Evolutionary conservation across 2,888 invertebrate genomes (phyloP).

Genomic region (Pristionchus mayeri): DNA sequence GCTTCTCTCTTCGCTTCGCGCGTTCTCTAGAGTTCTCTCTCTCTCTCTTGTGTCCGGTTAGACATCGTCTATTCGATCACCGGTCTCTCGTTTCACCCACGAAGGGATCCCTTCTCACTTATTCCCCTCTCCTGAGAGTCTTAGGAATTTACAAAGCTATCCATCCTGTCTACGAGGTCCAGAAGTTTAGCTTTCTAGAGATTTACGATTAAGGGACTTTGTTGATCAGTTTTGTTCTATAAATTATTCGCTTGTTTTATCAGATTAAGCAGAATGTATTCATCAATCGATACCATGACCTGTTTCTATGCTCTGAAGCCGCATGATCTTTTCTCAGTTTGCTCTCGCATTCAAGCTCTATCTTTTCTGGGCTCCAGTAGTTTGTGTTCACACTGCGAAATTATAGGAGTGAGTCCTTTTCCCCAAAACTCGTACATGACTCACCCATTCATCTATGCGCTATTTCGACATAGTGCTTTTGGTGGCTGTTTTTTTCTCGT

Average conservation of each 20-base stretch:
- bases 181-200: neutral
- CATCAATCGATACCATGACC: neutral
- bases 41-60: neutral
- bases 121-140: neutral
- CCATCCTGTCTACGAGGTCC: neutral
- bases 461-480: slow-evolving; percentile 16
- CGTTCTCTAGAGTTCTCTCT: no score
- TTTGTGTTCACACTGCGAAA: neutral
- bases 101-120: neutral
- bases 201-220: neutral
- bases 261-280: neutral
- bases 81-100: slow-evolving; percentile 41
- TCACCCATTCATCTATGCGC: neutral
- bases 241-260: neutral
- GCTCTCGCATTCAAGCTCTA: slow-evolving; percentile 3
- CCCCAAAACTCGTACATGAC: neutral
- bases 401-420: neutral
- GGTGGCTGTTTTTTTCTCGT: neutral
- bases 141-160: neutral
- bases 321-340: neutral
- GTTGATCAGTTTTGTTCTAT: no score
- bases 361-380: neutral
- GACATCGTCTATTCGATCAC: slow-evolving; percentile 42
- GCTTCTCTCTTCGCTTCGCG: slow-evolving; percentile 12
- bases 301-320: neutral